phyloP scores from a whole-genome alignment of 1,140 invertebrate genomes.

The Orchesella cincta region DNA sequence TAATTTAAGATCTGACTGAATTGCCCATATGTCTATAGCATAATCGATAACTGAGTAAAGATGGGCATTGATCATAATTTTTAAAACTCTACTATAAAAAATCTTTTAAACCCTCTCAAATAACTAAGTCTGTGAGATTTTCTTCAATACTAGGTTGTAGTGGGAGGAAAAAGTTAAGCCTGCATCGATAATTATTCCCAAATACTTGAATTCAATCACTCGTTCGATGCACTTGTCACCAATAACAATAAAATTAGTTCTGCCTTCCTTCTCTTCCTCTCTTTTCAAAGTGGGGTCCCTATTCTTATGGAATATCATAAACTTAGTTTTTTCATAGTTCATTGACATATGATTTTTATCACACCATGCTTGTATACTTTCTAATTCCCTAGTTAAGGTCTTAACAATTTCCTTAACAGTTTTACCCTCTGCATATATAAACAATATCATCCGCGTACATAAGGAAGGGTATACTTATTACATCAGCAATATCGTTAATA shows the following conservation, averaged over 20 bases:
- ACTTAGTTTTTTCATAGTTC: conserved; percentile 1
- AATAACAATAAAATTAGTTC: background rate
- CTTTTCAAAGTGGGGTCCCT: background rate
- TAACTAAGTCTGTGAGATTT: background rate
- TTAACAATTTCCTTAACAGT: background rate
- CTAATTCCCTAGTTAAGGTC: background rate
- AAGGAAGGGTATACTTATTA: background rate
- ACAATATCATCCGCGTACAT: conserved; percentile 31
- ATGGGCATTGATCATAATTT: background rate
- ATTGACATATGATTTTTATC: background rate
- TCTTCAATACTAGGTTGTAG: background rate
- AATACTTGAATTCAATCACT: background rate
- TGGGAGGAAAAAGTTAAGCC: background rate
- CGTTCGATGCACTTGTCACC: no score
- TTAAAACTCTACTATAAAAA: background rate
- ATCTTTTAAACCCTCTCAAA: background rate
- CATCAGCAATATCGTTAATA: conserved; percentile 20
- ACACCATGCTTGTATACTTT: background rate
- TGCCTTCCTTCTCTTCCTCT: background rate
- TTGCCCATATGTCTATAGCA: background rate
- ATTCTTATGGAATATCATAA: background rate
- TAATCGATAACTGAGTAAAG: background rate
- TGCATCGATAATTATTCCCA: background rate
- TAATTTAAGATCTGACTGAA: background rate
- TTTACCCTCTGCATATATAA: conserved; percentile 1